Evolutionary conservation across 2,113 vertebrate species (phyloP), one percentile per base, ranked within the genome.

Genomic region (Oryzias melastigma): DNA sequence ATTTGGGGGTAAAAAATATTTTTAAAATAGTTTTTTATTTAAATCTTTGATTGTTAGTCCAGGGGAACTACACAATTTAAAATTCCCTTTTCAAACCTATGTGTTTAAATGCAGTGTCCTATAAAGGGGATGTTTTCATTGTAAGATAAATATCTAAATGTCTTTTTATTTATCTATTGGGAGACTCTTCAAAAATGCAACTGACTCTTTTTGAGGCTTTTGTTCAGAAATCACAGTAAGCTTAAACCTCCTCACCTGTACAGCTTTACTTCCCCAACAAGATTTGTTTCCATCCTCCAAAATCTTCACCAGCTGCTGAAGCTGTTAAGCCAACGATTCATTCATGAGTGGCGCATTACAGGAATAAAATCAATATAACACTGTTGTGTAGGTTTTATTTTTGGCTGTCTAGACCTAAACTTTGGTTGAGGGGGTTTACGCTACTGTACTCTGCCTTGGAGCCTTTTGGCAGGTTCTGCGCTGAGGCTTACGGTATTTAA

Each of bases 191-290:
- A 12, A 8, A 35, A 53, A 61, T 27, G 4, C 25, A 0, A 27
- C 25, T 5, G 19, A 13, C 40, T 58, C 15, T 7, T 46, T 56
- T 46, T 44, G 4, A n/a, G 41, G 52, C 14, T 20, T 35, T 3
- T 10, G 4, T 0, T 8, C 20, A 22, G 22, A 59, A 42, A 35
- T 20, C 41, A 35, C 25, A n/a, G 43, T 55, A 14, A 52, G 40
- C 24, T 18, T 8, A 17, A 40, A 63, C 44, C 27, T 25, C 54
- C 63, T 75, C 43, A 67, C 62, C 62, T 70, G 46, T 47, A 18
- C 16, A 47, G n/a, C 61, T 50, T 78, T 78, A 68, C 54, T 61
- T 81, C 73, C 43, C 58, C 59, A 54, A 77, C 59, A 68, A 66
- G 61, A 52, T 75, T 53, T 80, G 14, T 43, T 70, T 62, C 61